Conservation (phyloP, 2,888 invertebrate genomes). For the Trachelus stipa region DNA sequence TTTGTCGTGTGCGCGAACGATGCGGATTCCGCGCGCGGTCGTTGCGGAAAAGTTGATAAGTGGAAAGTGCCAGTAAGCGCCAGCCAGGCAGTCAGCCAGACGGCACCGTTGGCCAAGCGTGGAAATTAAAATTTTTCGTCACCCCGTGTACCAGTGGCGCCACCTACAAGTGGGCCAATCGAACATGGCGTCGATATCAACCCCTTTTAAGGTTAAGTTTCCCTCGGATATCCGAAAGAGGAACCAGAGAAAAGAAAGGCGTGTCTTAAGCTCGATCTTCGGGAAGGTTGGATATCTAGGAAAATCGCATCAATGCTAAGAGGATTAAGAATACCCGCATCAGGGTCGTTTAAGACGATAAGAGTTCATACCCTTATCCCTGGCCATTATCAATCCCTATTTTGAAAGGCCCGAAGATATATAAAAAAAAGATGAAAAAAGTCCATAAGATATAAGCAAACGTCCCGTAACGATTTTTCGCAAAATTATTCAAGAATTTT, state of each 20-base stretch:
- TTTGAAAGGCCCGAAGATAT: background rate
- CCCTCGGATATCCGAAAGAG: background rate
- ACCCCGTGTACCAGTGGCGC: background rate
- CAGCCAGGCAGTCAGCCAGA: background rate
- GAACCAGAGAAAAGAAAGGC: background rate
- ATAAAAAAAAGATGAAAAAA: background rate
- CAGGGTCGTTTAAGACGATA: constrained; percentile 5
- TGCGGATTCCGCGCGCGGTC: background rate
- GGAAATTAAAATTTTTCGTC: background rate
- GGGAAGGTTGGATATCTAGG: background rate
- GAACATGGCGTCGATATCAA: background rate
- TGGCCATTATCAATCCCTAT: background rate
- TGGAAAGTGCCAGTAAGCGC: background rate
- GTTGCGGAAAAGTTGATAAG: background rate
- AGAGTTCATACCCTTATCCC: background rate
- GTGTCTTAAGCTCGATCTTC: background rate
- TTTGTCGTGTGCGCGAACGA: background rate
- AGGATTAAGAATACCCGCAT: constrained; percentile 45
- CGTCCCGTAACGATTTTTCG: background rate
- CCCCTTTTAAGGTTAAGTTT: background rate
- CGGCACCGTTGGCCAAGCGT: background rate
- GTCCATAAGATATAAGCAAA: background rate
- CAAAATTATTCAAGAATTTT: background rate
- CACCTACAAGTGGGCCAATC: background rate
- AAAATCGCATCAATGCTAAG: constrained; percentile 16